Evolutionary conservation across 2,797 vertebrate genomes (phyloP).

Genomic region (Telmatherina bonti): DNA sequence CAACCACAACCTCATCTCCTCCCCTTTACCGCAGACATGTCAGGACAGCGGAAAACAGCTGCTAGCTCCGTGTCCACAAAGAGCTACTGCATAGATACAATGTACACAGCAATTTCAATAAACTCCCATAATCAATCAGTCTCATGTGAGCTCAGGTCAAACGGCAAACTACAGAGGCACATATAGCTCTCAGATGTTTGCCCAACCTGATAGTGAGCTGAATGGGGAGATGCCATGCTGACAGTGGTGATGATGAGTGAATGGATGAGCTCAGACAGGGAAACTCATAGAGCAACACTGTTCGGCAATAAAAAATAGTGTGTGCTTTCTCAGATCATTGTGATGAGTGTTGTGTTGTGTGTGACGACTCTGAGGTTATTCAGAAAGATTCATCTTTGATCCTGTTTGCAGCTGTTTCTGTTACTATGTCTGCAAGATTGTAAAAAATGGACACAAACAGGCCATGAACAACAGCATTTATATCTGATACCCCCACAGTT

Average conservation of each 20-base stretch:
- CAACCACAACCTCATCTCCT: constrained; percentile 3
- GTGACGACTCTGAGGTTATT: constrained; percentile 3
- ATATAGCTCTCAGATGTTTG: constrained; percentile 52
- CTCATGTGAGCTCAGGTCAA: constrained; percentile 30
- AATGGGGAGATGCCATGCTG: constrained; percentile 45
- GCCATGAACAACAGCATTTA: not conserved
- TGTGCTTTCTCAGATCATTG: constrained; percentile 1
- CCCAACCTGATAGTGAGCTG: constrained; percentile 35
- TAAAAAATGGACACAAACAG: not conserved
- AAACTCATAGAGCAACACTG: constrained; percentile 25
- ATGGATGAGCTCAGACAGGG: constrained; percentile 20
- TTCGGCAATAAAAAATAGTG: not conserved
- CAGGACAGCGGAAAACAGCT: constrained; percentile 43
- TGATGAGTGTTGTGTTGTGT: not conserved
- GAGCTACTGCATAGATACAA: constrained; percentile 20
- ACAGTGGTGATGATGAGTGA: constrained; percentile 37
- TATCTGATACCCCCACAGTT: not conserved
- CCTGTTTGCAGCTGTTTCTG: not conserved
- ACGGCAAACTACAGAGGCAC: not conserved
- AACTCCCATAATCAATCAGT: constrained; percentile 50
- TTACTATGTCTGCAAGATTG: not conserved
- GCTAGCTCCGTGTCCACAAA: constrained; percentile 46
- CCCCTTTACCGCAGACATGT: constrained; percentile 10
- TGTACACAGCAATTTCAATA: constrained; percentile 41
- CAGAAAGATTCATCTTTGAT: not conserved